Percentiles rank a stretch among this genome's conserved stretches.
Conservation (phyloP, 1,140 invertebrate genomes). For the Sitophilus oryzae region DNA sequence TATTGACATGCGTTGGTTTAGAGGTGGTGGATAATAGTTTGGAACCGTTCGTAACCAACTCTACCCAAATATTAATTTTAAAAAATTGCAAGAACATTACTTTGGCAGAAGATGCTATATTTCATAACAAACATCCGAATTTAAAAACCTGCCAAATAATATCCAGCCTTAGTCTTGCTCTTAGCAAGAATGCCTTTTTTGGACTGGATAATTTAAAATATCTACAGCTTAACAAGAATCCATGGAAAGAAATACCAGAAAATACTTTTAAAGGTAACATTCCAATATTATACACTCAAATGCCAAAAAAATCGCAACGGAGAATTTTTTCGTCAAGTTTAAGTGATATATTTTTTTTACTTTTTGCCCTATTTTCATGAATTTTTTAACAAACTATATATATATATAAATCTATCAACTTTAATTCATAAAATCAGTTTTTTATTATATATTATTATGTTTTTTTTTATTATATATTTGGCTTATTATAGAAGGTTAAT, state of each 20-base stretch:
- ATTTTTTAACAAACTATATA: too few species aligned
- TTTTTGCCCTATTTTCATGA: too few species aligned
- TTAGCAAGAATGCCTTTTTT: neutral
- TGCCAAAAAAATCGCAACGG: too few species aligned
- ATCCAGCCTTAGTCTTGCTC: neutral
- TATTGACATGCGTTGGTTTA: neutral
- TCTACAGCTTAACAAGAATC: neutral
- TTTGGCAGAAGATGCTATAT: neutral
- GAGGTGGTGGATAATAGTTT: neutral
- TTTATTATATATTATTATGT: too few species aligned
- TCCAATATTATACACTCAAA: neutral
- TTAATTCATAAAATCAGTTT: too few species aligned
- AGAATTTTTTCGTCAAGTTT: too few species aligned
- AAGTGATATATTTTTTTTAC: neutral
- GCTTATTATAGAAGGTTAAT: too few species aligned
- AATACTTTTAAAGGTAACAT: slow-evolving; percentile 5
- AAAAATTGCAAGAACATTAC: neutral
- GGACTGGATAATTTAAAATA: neutral
- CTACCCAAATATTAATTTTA: neutral
- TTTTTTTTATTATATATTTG: too few species aligned
- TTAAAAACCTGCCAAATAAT: neutral
- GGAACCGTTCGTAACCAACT: neutral
- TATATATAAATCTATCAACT: too few species aligned
- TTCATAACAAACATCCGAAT: neutral
- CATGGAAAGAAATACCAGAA: neutral